Evolutionary conservation across 2,797 vertebrate species (phyloP).

Genomic region (Molothrus ater): DNA sequence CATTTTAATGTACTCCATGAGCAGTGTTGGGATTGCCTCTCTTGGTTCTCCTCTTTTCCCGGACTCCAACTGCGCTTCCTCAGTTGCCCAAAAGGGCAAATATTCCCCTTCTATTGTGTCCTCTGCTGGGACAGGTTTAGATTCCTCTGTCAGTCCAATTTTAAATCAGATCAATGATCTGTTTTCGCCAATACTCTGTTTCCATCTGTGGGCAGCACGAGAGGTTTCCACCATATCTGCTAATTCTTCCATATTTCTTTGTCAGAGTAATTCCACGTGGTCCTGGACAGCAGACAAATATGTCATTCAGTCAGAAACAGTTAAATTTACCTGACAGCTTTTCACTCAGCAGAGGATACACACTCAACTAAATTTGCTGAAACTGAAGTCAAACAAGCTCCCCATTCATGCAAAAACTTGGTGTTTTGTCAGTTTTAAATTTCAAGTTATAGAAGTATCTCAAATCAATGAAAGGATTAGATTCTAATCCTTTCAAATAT

Average conservation of each 20-base stretch:
- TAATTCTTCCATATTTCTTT: neutral
- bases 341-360: neutral
- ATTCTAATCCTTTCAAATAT: neutral
- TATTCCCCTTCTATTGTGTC: neutral
- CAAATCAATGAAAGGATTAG: too few relatives aligned
- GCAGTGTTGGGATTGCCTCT: neutral
- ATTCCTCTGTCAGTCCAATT: neutral
- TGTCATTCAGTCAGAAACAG: neutral
- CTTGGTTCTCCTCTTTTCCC: neutral
- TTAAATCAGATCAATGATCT: neutral
- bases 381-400: neutral
- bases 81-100: neutral
- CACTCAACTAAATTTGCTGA: neutral
- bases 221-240: neutral
- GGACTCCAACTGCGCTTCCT: neutral
- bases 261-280: neutral
- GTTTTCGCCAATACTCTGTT: neutral
- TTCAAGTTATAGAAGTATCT: neutral
- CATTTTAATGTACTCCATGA: neutral
- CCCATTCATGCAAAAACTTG: neutral
- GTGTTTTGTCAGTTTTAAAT: neutral
- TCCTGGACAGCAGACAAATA: neutral
- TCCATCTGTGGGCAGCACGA: neutral
- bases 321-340: neutral
- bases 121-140: neutral